Percentiles rank a stretch among this genome's conserved stretches.
Conservation (phyloP, 2,797 vertebrate genomes). For the Gambelia wislizenii region DNA sequence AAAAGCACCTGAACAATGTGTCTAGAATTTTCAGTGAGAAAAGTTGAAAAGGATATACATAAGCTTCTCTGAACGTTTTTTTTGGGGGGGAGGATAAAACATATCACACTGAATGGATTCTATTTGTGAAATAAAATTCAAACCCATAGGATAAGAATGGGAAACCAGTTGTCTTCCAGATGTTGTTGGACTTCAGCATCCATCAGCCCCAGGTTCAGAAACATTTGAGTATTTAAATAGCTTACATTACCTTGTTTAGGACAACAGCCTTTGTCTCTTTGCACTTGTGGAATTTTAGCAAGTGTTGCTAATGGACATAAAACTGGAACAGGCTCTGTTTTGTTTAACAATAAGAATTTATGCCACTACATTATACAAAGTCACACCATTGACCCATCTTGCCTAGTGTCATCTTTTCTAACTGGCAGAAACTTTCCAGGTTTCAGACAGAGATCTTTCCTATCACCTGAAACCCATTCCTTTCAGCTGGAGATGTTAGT, state of each 20-base stretch:
- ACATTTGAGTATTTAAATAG: too few species aligned
- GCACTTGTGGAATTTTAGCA: neutral
- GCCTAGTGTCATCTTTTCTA: neutral
- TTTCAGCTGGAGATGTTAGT: neutral
- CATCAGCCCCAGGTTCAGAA: neutral
- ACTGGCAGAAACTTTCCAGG: neutral
- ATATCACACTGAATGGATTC: neutral
- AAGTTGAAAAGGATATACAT: too few species aligned
- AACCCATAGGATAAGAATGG: too few species aligned
- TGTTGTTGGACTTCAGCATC: neutral
- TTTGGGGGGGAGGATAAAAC: too few species aligned
- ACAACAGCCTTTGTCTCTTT: neutral
- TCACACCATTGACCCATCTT: neutral
- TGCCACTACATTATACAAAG: neutral
- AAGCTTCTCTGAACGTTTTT: neutral
- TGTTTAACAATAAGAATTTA: too few species aligned
- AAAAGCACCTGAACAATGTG: too few species aligned
- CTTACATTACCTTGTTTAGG: neutral
- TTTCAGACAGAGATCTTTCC: neutral
- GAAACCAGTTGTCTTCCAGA: too few species aligned
- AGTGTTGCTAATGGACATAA: neutral
- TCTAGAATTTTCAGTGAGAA: too few species aligned
- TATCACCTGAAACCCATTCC: neutral
- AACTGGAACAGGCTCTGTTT: neutral
- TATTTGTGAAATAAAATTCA: neutral